These are phyloP conservation scores for Exaiptasia diaphana DNA, from an alignment of 64 coral and sea anemone species.

Conservation along the genomic window DNA sequence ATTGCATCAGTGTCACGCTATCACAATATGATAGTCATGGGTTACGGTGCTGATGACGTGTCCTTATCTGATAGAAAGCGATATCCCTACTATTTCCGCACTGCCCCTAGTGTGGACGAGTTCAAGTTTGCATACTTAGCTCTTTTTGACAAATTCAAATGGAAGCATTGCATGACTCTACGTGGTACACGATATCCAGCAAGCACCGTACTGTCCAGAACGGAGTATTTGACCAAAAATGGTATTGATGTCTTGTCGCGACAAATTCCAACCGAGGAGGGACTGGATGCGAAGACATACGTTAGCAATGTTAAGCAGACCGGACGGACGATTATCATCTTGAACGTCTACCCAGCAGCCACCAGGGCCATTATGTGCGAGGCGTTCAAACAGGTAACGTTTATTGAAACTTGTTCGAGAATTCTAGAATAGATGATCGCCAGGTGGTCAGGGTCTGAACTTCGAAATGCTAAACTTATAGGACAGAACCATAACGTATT, in stretches of 20 bases:
- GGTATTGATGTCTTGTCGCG: constrained; percentile 66
- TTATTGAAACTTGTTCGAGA: background rate
- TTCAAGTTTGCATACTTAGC: constrained; percentile 62
- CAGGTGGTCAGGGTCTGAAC: background rate
- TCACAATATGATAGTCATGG: constrained; percentile 68
- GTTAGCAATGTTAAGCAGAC: constrained; percentile 50
- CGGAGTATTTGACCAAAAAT: constrained; percentile 49
- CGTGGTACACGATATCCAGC: constrained; percentile 62
- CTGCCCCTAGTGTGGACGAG: constrained; percentile 70
- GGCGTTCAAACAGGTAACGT: constrained; percentile 53
- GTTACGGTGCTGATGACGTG: constrained; percentile 71
- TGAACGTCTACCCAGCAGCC: constrained; percentile 66
- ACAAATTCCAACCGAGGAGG: constrained; percentile 44
- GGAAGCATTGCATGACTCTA: constrained; percentile 59
- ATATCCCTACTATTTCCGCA: constrained; percentile 74
- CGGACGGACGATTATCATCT: constrained; percentile 41
- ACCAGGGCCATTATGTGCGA: constrained; percentile 63
- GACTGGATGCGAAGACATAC: constrained; percentile 44
- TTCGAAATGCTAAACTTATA: no score
- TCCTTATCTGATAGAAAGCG: constrained; percentile 60
- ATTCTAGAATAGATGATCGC: background rate
- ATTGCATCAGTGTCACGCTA: constrained; percentile 60
- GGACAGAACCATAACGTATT: background rate
- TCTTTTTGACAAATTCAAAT: constrained; percentile 45
- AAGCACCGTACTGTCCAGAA: constrained; percentile 49